Evolutionary conservation across 2,888 invertebrate species (phyloP).

Genomic region (Tridacna crocea): DNA sequence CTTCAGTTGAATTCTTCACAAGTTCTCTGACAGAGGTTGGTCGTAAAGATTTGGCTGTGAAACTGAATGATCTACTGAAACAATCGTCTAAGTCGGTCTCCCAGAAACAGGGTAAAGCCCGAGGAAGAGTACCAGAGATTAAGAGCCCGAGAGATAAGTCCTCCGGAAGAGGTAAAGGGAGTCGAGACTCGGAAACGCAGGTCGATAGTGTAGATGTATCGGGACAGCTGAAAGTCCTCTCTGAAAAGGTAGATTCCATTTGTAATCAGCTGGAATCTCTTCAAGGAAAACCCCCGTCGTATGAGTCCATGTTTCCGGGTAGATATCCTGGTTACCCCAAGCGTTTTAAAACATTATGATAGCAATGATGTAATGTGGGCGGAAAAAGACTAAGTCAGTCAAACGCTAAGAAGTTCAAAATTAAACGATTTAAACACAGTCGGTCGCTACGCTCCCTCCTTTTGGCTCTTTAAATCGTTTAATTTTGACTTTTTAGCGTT

Average conservation of each 20-base stretch:
- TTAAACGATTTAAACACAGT: too few species aligned
- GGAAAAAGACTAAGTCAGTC: too few species aligned
- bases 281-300: conserved; percentile 10
- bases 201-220: neutral
- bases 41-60: conserved; percentile 7
- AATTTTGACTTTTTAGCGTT: too few species aligned
- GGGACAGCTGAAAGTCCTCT: neutral
- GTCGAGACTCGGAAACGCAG: neutral
- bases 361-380: too few species aligned
- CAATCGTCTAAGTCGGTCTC: neutral
- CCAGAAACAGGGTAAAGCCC: neutral
- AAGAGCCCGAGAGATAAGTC: neutral
- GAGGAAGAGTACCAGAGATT: neutral
- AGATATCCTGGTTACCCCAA: neutral
- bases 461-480: too few species aligned
- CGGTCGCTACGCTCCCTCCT: too few species aligned
- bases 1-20: conserved; percentile 1
- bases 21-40: conserved; percentile 5
- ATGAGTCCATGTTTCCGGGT: neutral
- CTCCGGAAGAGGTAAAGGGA: neutral
- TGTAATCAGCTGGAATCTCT: neutral
- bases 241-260: conserved; percentile 3
- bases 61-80: conserved; percentile 6
- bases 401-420: too few species aligned
- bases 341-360: too few species aligned